Conservation (phyloP, 2,797 vertebrate species). For the Periophthalmus magnuspinnatus region DNA sequence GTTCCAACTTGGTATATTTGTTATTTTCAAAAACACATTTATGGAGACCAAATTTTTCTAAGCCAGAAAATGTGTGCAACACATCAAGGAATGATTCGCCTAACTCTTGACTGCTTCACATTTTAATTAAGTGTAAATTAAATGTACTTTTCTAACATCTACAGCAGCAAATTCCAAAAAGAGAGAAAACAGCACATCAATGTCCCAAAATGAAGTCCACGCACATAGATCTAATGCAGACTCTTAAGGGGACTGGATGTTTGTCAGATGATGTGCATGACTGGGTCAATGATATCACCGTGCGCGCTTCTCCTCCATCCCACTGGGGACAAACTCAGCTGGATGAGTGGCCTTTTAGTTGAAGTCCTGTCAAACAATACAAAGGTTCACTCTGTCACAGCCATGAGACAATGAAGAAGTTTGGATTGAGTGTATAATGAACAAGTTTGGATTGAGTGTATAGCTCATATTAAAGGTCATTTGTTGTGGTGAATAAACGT, state of each 20-base stretch:
- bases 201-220: background rate
- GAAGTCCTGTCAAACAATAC: slow-evolving; percentile 26
- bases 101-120: too few species aligned
- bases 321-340: slow-evolving; percentile 18
- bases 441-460: background rate
- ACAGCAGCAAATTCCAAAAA: too few species aligned
- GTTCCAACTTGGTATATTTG: too few species aligned
- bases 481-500: too few species aligned
- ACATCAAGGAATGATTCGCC: too few species aligned
- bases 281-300: slow-evolving; percentile 13
- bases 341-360: slow-evolving; percentile 38
- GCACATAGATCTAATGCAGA: background rate
- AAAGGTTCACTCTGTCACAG: slow-evolving; percentile 40
- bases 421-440: background rate
- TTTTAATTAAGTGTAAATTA: too few species aligned
- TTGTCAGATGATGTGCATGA: slow-evolving; percentile 17
- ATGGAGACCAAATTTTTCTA: too few species aligned
- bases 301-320: slow-evolving; percentile 18
- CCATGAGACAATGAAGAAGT: background rate
- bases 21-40: too few species aligned
- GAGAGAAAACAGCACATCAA: too few species aligned
- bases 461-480: background rate
- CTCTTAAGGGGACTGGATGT: background rate
- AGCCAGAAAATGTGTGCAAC: too few species aligned
- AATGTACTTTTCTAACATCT: too few species aligned